phyloP scores from a whole-genome alignment of 2,888 invertebrate species.

The Lymantria monacha region DNA sequence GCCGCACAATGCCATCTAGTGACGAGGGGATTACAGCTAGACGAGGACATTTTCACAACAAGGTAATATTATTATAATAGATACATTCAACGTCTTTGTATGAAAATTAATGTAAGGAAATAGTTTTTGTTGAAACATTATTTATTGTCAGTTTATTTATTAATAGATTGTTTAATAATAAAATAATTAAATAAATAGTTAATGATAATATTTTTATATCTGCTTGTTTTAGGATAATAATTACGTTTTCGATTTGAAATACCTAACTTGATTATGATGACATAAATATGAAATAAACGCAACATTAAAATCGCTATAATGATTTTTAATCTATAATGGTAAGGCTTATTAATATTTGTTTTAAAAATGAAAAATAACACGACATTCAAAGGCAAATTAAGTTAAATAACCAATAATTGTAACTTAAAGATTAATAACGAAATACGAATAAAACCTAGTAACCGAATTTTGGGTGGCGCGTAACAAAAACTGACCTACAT shows the following conservation, averaged over 20 bases:
- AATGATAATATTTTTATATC: too few species aligned
- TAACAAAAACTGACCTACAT: conserved; percentile 83
- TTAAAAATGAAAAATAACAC: too few species aligned
- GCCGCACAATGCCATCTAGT: conserved; percentile 64
- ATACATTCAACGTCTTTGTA: background rate
- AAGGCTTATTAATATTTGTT: too few species aligned
- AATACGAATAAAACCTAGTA: conserved; percentile 66
- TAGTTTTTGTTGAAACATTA: background rate
- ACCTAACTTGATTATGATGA: too few species aligned
- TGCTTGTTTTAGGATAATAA: too few species aligned
- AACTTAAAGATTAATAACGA: conserved; percentile 42
- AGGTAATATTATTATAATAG: background rate
- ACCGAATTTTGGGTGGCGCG: conserved; percentile 80
- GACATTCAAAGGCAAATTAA: too few species aligned
- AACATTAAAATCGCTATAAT: too few species aligned
- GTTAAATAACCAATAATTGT: conserved; percentile 38
- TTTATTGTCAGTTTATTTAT: background rate
- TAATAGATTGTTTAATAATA: background rate
- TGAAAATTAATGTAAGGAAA: background rate
- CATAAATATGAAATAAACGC: too few species aligned
- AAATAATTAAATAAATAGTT: background rate
- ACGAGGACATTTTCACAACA: conserved; percentile 9
- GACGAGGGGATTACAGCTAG: conserved; percentile 53
- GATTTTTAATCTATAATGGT: too few species aligned
- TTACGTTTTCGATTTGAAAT: too few species aligned